Base-by-base conservation (phyloP, 2,797 vertebrate genomes). In the Argentina silus region DNA sequence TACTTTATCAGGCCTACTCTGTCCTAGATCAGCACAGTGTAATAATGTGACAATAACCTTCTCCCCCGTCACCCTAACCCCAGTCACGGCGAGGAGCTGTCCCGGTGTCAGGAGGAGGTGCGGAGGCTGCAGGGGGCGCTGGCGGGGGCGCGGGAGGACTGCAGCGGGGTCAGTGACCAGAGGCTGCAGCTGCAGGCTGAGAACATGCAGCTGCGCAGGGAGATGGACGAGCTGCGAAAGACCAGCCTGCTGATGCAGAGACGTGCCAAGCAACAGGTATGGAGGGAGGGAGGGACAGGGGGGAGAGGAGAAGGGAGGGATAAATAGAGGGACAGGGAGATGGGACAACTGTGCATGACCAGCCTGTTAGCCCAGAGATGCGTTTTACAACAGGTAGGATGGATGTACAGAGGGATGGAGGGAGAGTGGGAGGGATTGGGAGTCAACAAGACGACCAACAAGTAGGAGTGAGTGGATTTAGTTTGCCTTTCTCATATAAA, bases 131-230 rank as follows among this genome's bases (percentile, higher is more conserved):
- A 96, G 89, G 90, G 80, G 63, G 81, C 83, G 59, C 87, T 99
- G 82, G 90, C 95, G 27, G 90, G 92, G 19, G 93, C 95, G 55
- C 93, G 96, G 79, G 91, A 94, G 1, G 93, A 95, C 83, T 94
- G 95, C 67, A 81, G 92, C 1, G 75, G 78, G 17, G 83, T 98
- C 75, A 97, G 96, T 48, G 97, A 98, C 68, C 94, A 98, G 78
- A 92, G 96, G 47, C 92, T 98, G n/a, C 94, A 93, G 76, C 93
- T 99, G 77, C 96, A 97, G 76, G 91, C 95, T 82, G 96, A 97
- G 81, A 98, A 95, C 86, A 90, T 95, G 79, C 93, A 95, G 70
- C 80, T 97, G 36, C 92, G 88, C 79, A 95, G 90, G 63, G 96
- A 98, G 83, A 93, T 94, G 71, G 96, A 96, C 2, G 89, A 92